Evolutionary conservation across 2,888 invertebrate species (phyloP).

Genomic region (Epistrophe eligans): DNA sequence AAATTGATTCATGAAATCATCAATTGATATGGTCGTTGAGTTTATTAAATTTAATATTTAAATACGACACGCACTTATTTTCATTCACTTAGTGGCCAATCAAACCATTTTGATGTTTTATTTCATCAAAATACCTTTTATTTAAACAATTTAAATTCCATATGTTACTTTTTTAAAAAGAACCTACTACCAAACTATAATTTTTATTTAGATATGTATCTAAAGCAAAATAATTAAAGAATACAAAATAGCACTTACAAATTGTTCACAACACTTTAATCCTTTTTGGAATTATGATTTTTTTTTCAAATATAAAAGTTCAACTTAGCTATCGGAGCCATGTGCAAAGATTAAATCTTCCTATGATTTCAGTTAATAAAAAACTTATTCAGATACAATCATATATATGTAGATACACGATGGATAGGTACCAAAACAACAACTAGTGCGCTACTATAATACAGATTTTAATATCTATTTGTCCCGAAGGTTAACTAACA

Average conservation of each 20-base stretch:
- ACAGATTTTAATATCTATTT: conserved; percentile 47
- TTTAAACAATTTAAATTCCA: conserved; percentile 4
- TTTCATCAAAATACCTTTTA: background rate
- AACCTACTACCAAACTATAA: background rate
- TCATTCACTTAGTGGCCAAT: background rate
- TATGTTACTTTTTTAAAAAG: conserved; percentile 5
- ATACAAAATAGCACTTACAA: conserved; percentile 34
- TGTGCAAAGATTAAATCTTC: conserved; percentile 19
- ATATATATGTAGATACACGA: background rate
- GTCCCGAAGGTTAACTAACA: conserved; percentile 50
- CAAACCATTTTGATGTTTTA: background rate
- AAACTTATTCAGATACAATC: conserved; percentile 39
- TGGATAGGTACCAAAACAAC: conserved; percentile 34
- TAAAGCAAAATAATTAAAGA: background rate
- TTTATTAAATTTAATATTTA: background rate
- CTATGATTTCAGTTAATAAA: conserved; percentile 21
- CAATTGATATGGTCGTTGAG: background rate
- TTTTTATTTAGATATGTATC: background rate
- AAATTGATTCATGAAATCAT: background rate
- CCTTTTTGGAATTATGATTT: conserved; percentile 2
- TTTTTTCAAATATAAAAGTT: conserved; percentile 22
- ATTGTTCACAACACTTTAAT: conserved; percentile 41
- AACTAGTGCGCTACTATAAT: conserved; percentile 20
- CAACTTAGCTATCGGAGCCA: conserved; percentile 25
- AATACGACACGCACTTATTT: background rate